These are phyloP conservation scores for Aradus depressus DNA, from an alignment of 2,888 invertebrate genomes.

Conservation along the genomic window DNA sequence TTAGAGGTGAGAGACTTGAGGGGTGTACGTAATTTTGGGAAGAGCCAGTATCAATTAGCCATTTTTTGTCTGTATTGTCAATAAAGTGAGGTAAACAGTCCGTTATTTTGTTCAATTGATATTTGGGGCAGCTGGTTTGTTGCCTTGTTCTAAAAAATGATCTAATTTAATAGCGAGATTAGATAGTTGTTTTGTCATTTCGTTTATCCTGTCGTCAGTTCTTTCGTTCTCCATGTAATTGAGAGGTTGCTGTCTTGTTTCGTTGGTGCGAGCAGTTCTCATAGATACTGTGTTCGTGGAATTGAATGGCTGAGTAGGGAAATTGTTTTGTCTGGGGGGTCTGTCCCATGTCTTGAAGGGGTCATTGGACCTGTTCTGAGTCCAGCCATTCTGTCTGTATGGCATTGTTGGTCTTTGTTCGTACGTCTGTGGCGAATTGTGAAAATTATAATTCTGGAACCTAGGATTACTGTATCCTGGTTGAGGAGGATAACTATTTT, in stretches of 20 bases:
- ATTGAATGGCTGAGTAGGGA: background rate
- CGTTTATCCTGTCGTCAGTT: background rate
- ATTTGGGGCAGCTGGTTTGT: background rate
- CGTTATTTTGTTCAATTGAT: background rate
- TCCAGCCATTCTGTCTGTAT: too few species aligned
- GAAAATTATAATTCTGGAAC: too few species aligned
- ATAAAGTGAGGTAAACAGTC: background rate
- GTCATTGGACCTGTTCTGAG: too few species aligned
- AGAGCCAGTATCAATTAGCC: background rate
- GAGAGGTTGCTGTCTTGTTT: background rate
- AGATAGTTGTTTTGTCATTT: background rate
- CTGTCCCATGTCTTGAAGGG: background rate
- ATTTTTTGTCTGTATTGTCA: background rate
- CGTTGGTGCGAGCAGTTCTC: background rate
- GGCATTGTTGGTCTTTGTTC: too few species aligned
- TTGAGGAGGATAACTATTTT: too few species aligned
- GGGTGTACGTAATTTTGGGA: background rate
- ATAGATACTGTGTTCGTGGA: background rate
- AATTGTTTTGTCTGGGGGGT: background rate
- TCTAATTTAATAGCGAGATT: background rate
- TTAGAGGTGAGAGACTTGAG: background rate
- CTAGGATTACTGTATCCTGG: too few species aligned
- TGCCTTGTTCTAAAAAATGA: background rate
- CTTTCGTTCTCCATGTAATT: background rate
- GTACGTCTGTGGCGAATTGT: too few species aligned